Evolutionary conservation across 1,140 invertebrate genomes (phyloP), one percentile per base, ranked within the genome.

Genomic region (Caerostris extrusa): DNA sequence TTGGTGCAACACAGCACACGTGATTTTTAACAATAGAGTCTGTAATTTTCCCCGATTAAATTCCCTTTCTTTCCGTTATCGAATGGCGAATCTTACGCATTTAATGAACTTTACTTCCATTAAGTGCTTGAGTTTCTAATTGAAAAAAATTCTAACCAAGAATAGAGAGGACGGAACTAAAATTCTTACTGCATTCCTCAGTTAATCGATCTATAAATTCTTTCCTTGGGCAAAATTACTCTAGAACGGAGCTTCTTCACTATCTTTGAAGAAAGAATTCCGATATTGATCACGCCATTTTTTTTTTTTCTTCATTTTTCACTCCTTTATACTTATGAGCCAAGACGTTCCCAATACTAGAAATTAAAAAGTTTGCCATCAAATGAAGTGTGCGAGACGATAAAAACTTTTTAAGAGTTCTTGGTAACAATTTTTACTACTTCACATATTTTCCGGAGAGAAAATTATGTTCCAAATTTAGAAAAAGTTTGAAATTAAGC

Each of bases 171-270:
- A 56, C 6, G 56, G 56, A 57, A 58, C 82, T 58, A 83, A 83
- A 83, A 58, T 83, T 83, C 82, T 83, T 83, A 19, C 82, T 17
- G 55, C 55, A 83, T 83, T n/a, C 82, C 82, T 19, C 53, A 83
- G 14, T 83, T 83, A 83, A 83, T 83, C 82, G 82, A 83, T 83
- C 82, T 58, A 83, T 83, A 83, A 83, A 83, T 83, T 83, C 82
- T 58, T 83, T 83, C 82, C 82, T 83, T 57, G 82, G 55, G 56
- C 82, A 56, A 83, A 83, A 83, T 57, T 83, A 57, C 53, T 58
- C 56, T 34, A 57, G 56, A 58, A 12, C 19, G 7, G 82, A 83
- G 82, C 82, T 58, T 83, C 82, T 83, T 83, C 82, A 56, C 82
- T 83, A 83, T 83, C 53, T 83, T 56, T 58, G 82, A 56, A 58